Conservation (phyloP, 2,888 invertebrate genomes). For the Scaptomyza reducta region DNA sequence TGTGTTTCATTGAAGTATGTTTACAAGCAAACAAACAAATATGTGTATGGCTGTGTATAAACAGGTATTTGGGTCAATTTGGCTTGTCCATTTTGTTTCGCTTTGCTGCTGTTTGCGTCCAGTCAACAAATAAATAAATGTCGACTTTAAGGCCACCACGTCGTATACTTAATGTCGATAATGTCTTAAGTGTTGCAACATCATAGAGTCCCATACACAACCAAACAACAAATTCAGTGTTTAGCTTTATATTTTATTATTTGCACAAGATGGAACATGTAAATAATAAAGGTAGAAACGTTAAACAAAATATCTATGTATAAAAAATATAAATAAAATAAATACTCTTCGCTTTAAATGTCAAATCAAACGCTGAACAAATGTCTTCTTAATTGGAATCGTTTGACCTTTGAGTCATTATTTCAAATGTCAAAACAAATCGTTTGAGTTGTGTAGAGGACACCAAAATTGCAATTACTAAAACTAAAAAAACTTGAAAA, state of each 20-base stretch:
- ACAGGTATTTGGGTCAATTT: slow-evolving; percentile 49
- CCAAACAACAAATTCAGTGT: background rate
- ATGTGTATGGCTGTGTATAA: background rate
- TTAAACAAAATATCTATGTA: too few species aligned
- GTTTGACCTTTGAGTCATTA: too few species aligned
- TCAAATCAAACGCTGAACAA: too few species aligned
- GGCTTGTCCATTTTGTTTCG: background rate
- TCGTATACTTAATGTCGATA: slow-evolving; percentile 47
- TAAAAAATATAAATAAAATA: too few species aligned
- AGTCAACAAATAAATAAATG: slow-evolving; percentile 45
- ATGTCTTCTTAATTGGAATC: too few species aligned
- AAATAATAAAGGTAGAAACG: background rate
- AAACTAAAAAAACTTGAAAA: too few species aligned
- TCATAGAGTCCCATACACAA: background rate
- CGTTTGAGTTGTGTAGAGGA: too few species aligned
- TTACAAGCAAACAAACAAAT: slow-evolving; percentile 22
- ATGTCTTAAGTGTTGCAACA: slow-evolving; percentile 22
- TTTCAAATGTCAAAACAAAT: too few species aligned
- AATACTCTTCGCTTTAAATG: too few species aligned
- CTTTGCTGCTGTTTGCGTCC: slow-evolving; percentile 27
- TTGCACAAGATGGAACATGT: background rate
- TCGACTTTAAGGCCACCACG: slow-evolving; percentile 42
- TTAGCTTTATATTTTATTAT: background rate
- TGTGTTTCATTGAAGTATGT: slow-evolving; percentile 45
- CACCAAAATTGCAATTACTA: too few species aligned